A percentile compares a stretch with the other conserved stretches of the same genome.
Evolutionary conservation across 2,888 invertebrate species (phyloP).

Genomic region (Torymus texanus): DNA sequence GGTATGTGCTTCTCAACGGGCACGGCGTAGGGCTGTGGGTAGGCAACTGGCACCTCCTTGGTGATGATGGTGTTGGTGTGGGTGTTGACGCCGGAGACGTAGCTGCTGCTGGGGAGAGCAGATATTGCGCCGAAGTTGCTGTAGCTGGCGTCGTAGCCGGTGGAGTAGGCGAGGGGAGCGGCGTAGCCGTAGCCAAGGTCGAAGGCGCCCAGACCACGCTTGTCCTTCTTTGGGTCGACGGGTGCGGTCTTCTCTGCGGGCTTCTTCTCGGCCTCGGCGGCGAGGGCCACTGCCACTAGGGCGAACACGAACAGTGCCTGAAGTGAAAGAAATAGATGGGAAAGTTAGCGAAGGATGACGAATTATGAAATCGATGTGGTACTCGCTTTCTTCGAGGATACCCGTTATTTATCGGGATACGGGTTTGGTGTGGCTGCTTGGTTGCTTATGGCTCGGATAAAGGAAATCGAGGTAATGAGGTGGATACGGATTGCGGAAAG

Average conservation of each 20-base stretch:
- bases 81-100: constrained; percentile 61
- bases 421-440: not conserved
- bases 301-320: constrained; percentile 71
- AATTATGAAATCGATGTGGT: too few relatives aligned
- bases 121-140: not conserved
- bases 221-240: constrained; percentile 60
- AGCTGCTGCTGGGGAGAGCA: not conserved
- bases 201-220: constrained; percentile 73
- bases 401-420: too few relatives aligned
- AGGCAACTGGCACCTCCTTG: constrained; percentile 76
- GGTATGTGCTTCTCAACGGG: constrained; percentile 76
- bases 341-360: too few relatives aligned
- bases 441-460: not conserved
- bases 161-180: constrained; percentile 11
- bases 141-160: not conserved
- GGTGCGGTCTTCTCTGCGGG: constrained; percentile 57
- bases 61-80: constrained; percentile 75
- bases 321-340: constrained; percentile 15
- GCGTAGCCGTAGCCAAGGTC: constrained; percentile 66
- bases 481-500: not conserved
- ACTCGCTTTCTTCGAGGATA: too few relatives aligned
- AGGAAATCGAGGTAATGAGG: not conserved
- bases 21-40: constrained; percentile 77
- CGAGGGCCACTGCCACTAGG: constrained; percentile 73
- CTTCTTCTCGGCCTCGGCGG: constrained; percentile 60